A percentile compares a stretch with the other conserved stretches of the same genome.
These are phyloP conservation scores for Habropoda laboriosa DNA, from an alignment of 1,140 invertebrate genomes.

Conservation along the genomic window DNA sequence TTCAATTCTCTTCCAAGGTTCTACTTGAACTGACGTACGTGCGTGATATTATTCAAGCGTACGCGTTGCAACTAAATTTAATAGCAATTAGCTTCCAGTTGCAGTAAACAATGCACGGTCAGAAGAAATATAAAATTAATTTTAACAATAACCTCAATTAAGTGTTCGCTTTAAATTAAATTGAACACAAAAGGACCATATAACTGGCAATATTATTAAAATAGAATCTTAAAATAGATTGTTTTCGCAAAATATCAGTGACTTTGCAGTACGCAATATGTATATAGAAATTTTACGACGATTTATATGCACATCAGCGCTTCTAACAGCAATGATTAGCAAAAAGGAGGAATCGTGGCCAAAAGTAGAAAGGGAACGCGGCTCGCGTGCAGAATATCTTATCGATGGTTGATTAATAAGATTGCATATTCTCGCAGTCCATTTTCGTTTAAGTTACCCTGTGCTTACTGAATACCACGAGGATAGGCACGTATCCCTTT, in stretches of 20 bases:
- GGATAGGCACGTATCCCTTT: slow-evolving; percentile 6
- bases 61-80: slow-evolving; percentile 22
- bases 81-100: not conserved
- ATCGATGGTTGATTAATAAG: slow-evolving; percentile 32
- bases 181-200: too few species aligned
- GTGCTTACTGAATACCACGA: slow-evolving; percentile 21
- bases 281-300: not conserved
- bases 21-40: not conserved
- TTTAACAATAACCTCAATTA: too few species aligned
- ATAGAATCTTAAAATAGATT: too few species aligned
- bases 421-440: slow-evolving; percentile 15
- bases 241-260: not conserved
- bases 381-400: slow-evolving; percentile 27
- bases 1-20: slow-evolving; percentile 52
- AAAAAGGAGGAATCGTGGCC: slow-evolving; percentile 20
- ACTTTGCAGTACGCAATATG: not conserved
- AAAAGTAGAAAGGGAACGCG: not conserved
- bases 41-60: slow-evolving; percentile 17
- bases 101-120: too few species aligned
- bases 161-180: too few species aligned
- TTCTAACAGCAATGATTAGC: not conserved
- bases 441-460: slow-evolving; percentile 21
- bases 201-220: too few species aligned
- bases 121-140: too few species aligned
- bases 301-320: slow-evolving; percentile 14